A percentile compares a stretch with the other conserved stretches of the same genome.
phyloP scores from a whole-genome alignment of 2,113 vertebrate genomes.

The Rhinolophus sinicus region DNA sequence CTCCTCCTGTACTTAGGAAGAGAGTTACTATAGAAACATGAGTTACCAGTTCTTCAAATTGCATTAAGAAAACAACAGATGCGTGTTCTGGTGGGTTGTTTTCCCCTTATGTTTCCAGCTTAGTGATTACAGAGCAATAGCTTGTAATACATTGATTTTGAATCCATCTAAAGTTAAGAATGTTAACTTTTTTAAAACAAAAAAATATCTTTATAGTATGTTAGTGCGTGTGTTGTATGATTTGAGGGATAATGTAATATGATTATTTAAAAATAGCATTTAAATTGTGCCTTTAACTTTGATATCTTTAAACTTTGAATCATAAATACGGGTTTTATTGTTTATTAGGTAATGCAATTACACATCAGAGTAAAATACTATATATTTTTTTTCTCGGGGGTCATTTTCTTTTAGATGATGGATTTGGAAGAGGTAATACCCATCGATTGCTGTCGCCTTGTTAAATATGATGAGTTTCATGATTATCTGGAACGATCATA shows the following conservation, averaged over 20 bases:
- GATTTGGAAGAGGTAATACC: slow-evolving; percentile 92
- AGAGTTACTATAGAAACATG: neutral
- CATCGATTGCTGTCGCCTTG: slow-evolving; percentile 95
- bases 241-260: slow-evolving; percentile 46
- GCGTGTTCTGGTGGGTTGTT: neutral
- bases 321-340: slow-evolving; percentile 4
- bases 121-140: neutral
- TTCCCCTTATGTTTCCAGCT: neutral
- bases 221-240: slow-evolving; percentile 1
- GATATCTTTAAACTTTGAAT: neutral
- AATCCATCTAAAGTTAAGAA: neutral
- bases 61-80: neutral
- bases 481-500: slow-evolving; percentile 98
- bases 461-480: slow-evolving; percentile 99
- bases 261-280: slow-evolving; percentile 37
- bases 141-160: slow-evolving; percentile 2
- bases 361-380: neutral
- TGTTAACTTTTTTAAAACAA: slow-evolving; percentile 30
- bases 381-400: neutral
- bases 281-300: neutral
- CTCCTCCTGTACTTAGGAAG: neutral
- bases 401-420: slow-evolving; percentile 90
- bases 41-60: neutral
- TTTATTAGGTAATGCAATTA: neutral
- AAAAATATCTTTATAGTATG: neutral